Percentiles rank a stretch among this genome's conserved stretches.
Conservation (phyloP, 1,140 invertebrate genomes). For the Nebria ingens region DNA sequence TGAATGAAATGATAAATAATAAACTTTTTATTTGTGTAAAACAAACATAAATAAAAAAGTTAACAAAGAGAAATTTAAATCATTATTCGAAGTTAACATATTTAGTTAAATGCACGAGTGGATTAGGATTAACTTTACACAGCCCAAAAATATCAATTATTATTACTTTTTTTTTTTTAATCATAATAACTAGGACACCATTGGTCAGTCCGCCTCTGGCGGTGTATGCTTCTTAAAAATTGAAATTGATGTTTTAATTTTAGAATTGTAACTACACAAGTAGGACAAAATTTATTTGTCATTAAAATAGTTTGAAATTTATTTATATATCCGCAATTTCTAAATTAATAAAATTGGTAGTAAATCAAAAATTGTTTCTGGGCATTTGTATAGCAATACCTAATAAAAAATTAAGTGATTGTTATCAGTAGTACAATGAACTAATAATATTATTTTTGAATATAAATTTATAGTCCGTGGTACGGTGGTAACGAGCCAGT, state of each 20-base stretch:
- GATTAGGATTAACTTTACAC: not conserved
- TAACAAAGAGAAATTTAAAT: too few relatives aligned
- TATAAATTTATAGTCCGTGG: slow-evolving; percentile 49
- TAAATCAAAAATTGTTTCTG: too few relatives aligned
- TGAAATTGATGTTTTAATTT: slow-evolving; percentile 11
- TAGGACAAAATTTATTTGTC: not conserved
- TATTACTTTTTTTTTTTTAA: not conserved
- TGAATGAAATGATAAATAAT: too few relatives aligned
- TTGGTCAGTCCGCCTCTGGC: not conserved
- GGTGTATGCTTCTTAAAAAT: not conserved
- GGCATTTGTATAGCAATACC: too few relatives aligned
- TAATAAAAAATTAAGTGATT: not conserved
- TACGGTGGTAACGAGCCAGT: slow-evolving; percentile 50
- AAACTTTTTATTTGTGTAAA: too few relatives aligned
- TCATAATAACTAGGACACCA: too few relatives aligned
- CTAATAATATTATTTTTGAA: slow-evolving; percentile 9
- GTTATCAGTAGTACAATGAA: not conserved
- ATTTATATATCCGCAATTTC: slow-evolving; percentile 7
- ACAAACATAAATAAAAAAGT: too few relatives aligned
- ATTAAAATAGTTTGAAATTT: not conserved
- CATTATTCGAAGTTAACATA: too few relatives aligned
- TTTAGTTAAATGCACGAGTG: too few relatives aligned
- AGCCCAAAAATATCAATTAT: not conserved
- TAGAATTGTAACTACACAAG: not conserved
- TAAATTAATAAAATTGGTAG: too few relatives aligned